Conservation (phyloP, 35 echinoderm and acorn worm genomes). For the Heliocidaris tuberculata region DNA sequence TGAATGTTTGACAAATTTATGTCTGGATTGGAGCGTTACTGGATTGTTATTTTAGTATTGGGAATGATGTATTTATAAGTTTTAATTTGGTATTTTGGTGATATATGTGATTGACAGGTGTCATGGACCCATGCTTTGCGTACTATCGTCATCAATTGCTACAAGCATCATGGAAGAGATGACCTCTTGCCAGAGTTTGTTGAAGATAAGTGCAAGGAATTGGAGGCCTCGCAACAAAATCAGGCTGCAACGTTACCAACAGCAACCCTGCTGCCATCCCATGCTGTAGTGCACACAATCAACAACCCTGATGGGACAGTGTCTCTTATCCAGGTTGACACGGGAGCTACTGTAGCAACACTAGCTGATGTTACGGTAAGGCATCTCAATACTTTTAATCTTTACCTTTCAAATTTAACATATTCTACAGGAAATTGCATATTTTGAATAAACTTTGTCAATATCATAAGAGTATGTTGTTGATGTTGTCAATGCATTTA, state of each 20-base stretch:
- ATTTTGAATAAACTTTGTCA: background rate
- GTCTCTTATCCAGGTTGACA: conserved; percentile 94
- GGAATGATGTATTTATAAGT: background rate
- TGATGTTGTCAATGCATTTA: too few species aligned
- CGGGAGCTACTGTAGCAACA: conserved; percentile 89
- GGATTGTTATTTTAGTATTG: too few species aligned
- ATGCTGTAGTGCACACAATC: conserved; percentile 94
- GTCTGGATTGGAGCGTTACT: too few species aligned
- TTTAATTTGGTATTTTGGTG: background rate
- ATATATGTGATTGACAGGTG: conserved; percentile 57
- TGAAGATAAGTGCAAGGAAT: conserved; percentile 70
- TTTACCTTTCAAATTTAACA: background rate
- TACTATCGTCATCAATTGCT: conserved; percentile 98
- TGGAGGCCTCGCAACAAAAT: conserved; percentile 38
- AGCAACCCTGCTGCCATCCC: conserved; percentile 77
- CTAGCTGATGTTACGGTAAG: conserved; percentile 86
- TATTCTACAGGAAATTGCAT: background rate
- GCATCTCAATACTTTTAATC: background rate
- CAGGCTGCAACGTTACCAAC: conserved; percentile 20
- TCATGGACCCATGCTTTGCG: conserved; percentile 97
- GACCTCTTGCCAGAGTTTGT: conserved; percentile 83
- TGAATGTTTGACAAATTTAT: background rate
- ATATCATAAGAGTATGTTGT: too few species aligned
- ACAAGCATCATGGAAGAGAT: conserved; percentile 86
- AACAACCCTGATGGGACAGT: conserved; percentile 94